Conservation (phyloP, 92 coral and sea anemone genomes). For the Bergia puertoricense region DNA sequence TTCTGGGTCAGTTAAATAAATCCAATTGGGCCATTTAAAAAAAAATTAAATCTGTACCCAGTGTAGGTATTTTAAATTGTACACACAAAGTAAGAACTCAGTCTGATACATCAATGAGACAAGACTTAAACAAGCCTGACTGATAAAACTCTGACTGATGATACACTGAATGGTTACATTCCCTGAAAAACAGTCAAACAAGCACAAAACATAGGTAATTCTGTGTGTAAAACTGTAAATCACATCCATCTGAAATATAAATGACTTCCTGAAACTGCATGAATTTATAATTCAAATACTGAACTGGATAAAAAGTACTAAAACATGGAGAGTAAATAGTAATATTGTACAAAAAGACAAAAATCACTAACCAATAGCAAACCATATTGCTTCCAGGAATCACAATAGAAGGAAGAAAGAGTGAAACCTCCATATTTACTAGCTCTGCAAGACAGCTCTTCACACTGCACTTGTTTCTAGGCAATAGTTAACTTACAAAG, state of each 20-base stretch:
- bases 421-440: conserved; percentile 1
- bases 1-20: too few relatives aligned
- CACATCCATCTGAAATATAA: not conserved
- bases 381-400: conserved; percentile 26
- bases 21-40: too few relatives aligned
- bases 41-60: too few relatives aligned
- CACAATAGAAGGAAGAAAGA: not conserved
- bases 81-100: too few relatives aligned
- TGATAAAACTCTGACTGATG: not conserved
- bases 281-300: not conserved
- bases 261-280: not conserved
- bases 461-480: not conserved
- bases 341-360: not conserved
- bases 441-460: not conserved
- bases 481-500: not conserved
- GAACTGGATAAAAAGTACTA: not conserved
- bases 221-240: not conserved
- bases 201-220: not conserved
- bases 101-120: not conserved
- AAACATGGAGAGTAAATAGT: not conserved
- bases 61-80: too few relatives aligned
- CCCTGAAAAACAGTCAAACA: not conserved
- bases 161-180: too few relatives aligned
- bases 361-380: conserved; percentile 11
- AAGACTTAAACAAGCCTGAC: not conserved